These are phyloP conservation scores for Gnathonemus echidnorhynchus DNA, from an alignment of 2,113 vertebrate genomes.

Conservation along the genomic window DNA sequence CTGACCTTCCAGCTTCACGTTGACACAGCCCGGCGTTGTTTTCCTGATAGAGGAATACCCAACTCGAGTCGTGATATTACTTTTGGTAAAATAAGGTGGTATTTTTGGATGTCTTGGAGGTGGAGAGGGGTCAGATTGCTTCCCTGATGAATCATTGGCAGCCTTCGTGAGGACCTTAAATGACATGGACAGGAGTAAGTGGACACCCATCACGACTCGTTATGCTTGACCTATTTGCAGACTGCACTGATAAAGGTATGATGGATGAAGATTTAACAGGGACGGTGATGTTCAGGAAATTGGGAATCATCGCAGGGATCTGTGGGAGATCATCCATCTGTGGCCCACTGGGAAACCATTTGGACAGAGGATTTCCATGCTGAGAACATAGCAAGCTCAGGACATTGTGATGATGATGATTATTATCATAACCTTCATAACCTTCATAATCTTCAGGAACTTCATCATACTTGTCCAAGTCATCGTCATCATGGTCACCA, in stretches of 20 bases:
- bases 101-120: constrained; percentile 3
- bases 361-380: background rate
- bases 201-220: background rate
- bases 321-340: background rate
- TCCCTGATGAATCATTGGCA: background rate
- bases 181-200: background rate
- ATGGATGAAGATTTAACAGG: background rate
- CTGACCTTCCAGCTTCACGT: background rate
- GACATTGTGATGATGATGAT: background rate
- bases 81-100: constrained; percentile 3
- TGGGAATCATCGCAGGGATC: background rate
- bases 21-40: background rate
- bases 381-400: background rate
- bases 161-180: background rate
- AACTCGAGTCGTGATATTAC: background rate
- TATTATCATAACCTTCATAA: background rate
- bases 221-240: background rate
- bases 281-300: background rate
- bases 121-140: background rate
- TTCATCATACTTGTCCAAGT: background rate
- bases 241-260: background rate
- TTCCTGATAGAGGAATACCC: background rate
- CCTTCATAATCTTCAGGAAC: background rate
- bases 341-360: background rate
- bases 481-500: background rate